Percentiles rank a stretch among this genome's conserved stretches.
Conservation (phyloP, 2,888 invertebrate genomes). For the Ophion costatus region DNA sequence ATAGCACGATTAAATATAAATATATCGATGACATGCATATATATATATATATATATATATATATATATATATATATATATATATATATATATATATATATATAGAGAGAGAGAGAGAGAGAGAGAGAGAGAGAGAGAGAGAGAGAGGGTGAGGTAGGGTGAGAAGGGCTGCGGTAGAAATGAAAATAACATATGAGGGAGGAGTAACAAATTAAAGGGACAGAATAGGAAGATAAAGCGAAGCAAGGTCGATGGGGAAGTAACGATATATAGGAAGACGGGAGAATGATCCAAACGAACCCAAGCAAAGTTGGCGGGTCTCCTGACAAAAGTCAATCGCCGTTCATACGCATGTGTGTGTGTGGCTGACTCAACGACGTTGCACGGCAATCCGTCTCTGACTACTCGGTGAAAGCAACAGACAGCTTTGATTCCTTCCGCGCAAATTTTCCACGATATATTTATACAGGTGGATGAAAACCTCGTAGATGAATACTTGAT, state of each 20-base stretch:
- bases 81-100: neutral
- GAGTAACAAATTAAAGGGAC: neutral
- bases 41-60: too few relatives aligned
- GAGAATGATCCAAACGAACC: too few relatives aligned
- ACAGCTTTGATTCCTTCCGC: slow-evolving; percentile 68
- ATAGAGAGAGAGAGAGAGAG: neutral
- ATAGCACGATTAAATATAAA: too few relatives aligned
- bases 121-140: neutral
- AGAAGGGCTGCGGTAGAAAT: neutral
- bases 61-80: too few relatives aligned
- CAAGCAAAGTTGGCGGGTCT: neutral
- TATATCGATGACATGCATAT: too few relatives aligned
- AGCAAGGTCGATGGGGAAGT: too few relatives aligned
- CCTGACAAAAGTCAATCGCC: slow-evolving; percentile 41
- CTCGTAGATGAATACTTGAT: slow-evolving; percentile 28
- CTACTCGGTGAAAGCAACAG: slow-evolving; percentile 62
- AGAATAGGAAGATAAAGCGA: neutral
- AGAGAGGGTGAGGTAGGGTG: too few relatives aligned
- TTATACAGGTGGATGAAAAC: slow-evolving; percentile 28
- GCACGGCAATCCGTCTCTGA: slow-evolving; percentile 65
- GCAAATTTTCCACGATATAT: slow-evolving; percentile 62
- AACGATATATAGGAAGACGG: too few relatives aligned
- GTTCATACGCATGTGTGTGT: neutral
- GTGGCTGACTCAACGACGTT: slow-evolving; percentile 52
- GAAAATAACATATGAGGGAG: neutral